Conservation (phyloP, 2,888 invertebrate genomes). For the Habrosyne pyritoides region DNA sequence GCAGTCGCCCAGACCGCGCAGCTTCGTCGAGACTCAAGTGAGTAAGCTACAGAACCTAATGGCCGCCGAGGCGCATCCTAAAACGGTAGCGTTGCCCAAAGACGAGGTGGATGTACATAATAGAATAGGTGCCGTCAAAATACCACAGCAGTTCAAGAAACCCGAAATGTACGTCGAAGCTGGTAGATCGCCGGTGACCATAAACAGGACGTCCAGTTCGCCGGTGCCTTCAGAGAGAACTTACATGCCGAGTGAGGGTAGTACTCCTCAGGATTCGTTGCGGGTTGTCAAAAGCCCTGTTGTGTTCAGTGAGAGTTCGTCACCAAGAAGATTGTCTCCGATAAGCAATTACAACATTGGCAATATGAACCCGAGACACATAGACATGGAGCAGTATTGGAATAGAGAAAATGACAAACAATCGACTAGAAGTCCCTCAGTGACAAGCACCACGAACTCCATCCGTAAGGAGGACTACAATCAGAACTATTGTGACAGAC, state of each 20-base stretch:
- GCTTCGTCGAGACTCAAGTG: conserved; percentile 78
- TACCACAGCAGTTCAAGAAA: conserved; percentile 63
- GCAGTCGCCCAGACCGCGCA: conserved; percentile 57
- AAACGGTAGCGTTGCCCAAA: conserved; percentile 47
- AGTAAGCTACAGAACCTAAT: conserved; percentile 71
- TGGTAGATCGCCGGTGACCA: conserved; percentile 53
- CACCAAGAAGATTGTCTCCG: conserved; percentile 72
- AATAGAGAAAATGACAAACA: conserved; percentile 63
- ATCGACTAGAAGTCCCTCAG: conserved; percentile 62
- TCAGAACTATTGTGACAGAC: conserved; percentile 72
- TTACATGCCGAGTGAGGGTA: conserved; percentile 47
- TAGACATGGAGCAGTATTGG: conserved; percentile 74
- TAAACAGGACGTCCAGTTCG: conserved; percentile 64
- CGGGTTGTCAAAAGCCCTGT: conserved; percentile 64
- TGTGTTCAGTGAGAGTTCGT: conserved; percentile 75
- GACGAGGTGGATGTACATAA: conserved; percentile 60
- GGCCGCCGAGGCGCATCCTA: conserved; percentile 65
- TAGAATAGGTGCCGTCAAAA: conserved; percentile 62
- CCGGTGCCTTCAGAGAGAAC: conserved; percentile 52
- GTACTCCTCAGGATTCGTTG: conserved; percentile 66
- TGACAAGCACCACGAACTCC: conserved; percentile 61
- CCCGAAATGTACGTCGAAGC: conserved; percentile 47
- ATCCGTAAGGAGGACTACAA: conserved; percentile 69
- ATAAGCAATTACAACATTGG: conserved; percentile 78
- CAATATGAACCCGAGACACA: conserved; percentile 80